Conservation (phyloP, 2,888 invertebrate genomes). For the Tenthredo livida region DNA sequence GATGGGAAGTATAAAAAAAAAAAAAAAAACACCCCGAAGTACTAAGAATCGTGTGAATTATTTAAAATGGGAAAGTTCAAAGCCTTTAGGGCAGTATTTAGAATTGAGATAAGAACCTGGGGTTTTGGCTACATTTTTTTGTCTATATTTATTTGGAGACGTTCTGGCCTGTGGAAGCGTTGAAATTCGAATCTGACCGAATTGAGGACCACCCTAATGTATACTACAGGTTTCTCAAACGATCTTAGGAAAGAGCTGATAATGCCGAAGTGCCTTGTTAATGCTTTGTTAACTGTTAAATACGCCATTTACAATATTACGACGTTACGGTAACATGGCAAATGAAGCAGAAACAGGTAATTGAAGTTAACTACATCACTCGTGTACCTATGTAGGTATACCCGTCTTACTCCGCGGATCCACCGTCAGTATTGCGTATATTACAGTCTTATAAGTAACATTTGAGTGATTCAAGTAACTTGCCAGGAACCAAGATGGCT, state of each 20-base stretch:
- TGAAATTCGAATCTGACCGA: too few relatives aligned
- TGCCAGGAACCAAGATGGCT: constrained; percentile 74
- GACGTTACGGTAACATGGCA: constrained; percentile 41
- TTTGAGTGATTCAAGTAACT: constrained; percentile 69
- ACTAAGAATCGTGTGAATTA: too few relatives aligned
- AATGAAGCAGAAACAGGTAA: constrained; percentile 62
- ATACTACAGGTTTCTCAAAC: neutral
- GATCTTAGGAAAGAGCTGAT: constrained; percentile 5
- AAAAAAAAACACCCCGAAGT: too few relatives aligned
- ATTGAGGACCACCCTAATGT: too few relatives aligned
- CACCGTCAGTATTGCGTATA: neutral
- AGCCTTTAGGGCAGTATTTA: too few relatives aligned
- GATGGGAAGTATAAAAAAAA: too few relatives aligned
- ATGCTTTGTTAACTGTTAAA: constrained; percentile 47
- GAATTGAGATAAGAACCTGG: too few relatives aligned
- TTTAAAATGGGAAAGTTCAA: too few relatives aligned
- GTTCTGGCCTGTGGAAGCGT: too few relatives aligned
- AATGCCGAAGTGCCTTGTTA: neutral
- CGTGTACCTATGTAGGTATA: constrained; percentile 59
- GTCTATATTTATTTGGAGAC: too few relatives aligned
- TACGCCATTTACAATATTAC: constrained; percentile 48
- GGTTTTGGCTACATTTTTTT: too few relatives aligned
- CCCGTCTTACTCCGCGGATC: constrained; percentile 47
- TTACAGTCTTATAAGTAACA: constrained; percentile 63
- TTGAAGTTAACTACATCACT: constrained; percentile 72